Evolutionary conservation across 2,797 vertebrate genomes (phyloP).

Genomic region (Cyclopterus lumpus): DNA sequence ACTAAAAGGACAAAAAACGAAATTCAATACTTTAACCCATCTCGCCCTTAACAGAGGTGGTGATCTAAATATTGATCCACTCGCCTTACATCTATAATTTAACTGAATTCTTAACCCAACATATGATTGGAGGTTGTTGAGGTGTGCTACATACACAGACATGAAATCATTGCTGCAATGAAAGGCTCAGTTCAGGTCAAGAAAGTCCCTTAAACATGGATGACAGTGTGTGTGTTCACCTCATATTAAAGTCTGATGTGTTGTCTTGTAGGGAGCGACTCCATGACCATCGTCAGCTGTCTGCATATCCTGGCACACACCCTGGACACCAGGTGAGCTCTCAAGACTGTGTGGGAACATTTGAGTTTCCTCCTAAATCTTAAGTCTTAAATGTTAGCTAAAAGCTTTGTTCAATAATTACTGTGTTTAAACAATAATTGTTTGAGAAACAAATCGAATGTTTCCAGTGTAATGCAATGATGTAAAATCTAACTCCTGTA

Average conservation of each 20-base stretch:
- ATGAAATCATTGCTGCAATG: neutral
- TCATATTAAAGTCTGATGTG: constrained; percentile 15
- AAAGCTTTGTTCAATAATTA: constrained; percentile 6
- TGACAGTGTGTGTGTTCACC: neutral
- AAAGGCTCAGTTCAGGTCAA: neutral
- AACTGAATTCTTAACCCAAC: neutral
- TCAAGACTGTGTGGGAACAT: constrained; percentile 1
- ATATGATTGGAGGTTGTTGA: constrained; percentile 1
- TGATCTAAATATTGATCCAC: constrained; percentile 9
- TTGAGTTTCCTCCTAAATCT: neutral
- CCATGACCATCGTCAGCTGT: constrained; percentile 97
- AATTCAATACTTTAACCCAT: neutral
- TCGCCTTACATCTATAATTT: neutral
- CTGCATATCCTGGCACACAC: constrained; percentile 98
- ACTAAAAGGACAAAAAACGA: neutral
- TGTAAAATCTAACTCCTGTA: constrained; percentile 6
- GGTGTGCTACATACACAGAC: neutral
- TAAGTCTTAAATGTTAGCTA: neutral
- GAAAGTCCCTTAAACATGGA: neutral
- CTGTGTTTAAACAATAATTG: constrained; percentile 4
- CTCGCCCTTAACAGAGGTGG: neutral
- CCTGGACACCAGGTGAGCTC: constrained; percentile 92
- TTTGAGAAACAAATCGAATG: constrained; percentile 6
- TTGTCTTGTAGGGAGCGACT: constrained; percentile 90
- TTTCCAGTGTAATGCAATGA: neutral